These are phyloP conservation scores for Acleris emargana DNA, from an alignment of 2,888 invertebrate species.

Conservation along the genomic window DNA sequence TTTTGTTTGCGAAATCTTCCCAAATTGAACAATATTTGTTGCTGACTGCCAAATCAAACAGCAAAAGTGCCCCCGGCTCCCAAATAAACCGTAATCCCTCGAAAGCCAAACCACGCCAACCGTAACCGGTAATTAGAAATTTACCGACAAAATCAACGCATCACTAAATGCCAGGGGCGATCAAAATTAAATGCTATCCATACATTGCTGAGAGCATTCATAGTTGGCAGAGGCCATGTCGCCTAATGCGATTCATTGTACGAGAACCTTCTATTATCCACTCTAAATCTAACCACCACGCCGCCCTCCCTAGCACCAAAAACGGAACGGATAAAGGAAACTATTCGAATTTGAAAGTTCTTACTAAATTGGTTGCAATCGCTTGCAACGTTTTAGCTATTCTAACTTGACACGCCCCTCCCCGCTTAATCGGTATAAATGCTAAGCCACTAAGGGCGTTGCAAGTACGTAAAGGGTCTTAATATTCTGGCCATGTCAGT, in stretches of 20 bases:
- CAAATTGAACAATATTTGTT: background rate
- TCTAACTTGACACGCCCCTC: conserved; percentile 46
- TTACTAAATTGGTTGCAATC: conserved; percentile 48
- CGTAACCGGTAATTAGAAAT: conserved; percentile 56
- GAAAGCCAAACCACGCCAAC: background rate
- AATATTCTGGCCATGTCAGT: conserved; percentile 53
- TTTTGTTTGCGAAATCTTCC: too few relatives aligned
- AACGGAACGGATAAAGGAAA: conserved; percentile 40
- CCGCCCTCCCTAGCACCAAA: conserved; percentile 41
- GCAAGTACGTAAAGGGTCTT: conserved; percentile 40
- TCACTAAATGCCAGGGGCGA: conserved; percentile 50
- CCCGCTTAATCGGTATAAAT: conserved; percentile 43
- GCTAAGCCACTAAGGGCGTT: conserved; percentile 46
- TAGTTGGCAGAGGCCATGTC: conserved; percentile 70
- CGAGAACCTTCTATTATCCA: conserved; percentile 64
- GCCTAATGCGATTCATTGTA: conserved; percentile 80
- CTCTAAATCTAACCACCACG: conserved; percentile 44
- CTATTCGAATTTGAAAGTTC: conserved; percentile 47
- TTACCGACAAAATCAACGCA: conserved; percentile 35
- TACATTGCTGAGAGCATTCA: conserved; percentile 72
- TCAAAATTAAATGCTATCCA: conserved; percentile 77
- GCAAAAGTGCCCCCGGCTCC: background rate
- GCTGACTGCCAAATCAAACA: background rate
- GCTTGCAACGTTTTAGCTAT: conserved; percentile 59
- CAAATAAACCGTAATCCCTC: background rate